These are phyloP conservation scores for Melanostoma scalare DNA, from an alignment of 2,888 invertebrate genomes.

Conservation along the genomic window DNA sequence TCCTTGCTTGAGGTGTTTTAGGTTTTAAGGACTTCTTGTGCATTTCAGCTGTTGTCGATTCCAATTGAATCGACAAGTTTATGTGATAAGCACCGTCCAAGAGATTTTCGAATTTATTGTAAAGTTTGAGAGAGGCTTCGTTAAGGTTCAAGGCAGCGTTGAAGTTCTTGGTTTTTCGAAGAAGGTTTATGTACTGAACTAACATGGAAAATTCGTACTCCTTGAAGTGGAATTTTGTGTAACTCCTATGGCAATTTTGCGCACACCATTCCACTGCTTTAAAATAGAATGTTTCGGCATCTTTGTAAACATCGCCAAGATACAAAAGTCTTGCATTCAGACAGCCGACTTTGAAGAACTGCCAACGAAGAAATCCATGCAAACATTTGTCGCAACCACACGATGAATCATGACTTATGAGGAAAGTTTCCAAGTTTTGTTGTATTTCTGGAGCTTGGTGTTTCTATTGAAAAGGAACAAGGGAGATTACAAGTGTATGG, in stretches of 20 bases:
- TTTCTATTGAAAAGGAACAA: slow-evolving; percentile 31
- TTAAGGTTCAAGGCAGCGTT: slow-evolving; percentile 74
- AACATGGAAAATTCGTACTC: slow-evolving; percentile 67
- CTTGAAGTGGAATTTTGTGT: slow-evolving; percentile 52
- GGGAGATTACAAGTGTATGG: no score
- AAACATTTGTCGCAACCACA: slow-evolving; percentile 71
- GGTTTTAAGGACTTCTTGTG: slow-evolving; percentile 12
- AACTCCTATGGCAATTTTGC: slow-evolving; percentile 40
- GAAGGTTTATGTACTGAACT: slow-evolving; percentile 77
- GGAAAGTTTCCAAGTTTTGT: slow-evolving; percentile 43
- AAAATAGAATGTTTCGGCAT: slow-evolving; percentile 77
- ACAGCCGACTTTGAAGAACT: slow-evolving; percentile 77
- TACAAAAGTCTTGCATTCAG: slow-evolving; percentile 78
- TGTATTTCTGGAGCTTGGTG: slow-evolving; percentile 10
- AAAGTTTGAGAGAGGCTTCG: slow-evolving; percentile 42
- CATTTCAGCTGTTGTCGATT: slow-evolving; percentile 38
- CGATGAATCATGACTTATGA: slow-evolving; percentile 41
- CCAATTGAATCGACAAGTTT: slow-evolving; percentile 46
- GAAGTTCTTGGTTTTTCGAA: slow-evolving; percentile 75
- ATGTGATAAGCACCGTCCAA: slow-evolving; percentile 47
- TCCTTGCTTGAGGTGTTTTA: slow-evolving; percentile 16
- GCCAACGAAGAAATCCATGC: slow-evolving; percentile 75
- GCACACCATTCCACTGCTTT: slow-evolving; percentile 75
- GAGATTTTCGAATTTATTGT: slow-evolving; percentile 42
- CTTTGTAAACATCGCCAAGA: slow-evolving; percentile 76